Evolutionary conservation across 1,140 invertebrate genomes (phyloP).

Genomic region (Papilio aristodemus): DNA sequence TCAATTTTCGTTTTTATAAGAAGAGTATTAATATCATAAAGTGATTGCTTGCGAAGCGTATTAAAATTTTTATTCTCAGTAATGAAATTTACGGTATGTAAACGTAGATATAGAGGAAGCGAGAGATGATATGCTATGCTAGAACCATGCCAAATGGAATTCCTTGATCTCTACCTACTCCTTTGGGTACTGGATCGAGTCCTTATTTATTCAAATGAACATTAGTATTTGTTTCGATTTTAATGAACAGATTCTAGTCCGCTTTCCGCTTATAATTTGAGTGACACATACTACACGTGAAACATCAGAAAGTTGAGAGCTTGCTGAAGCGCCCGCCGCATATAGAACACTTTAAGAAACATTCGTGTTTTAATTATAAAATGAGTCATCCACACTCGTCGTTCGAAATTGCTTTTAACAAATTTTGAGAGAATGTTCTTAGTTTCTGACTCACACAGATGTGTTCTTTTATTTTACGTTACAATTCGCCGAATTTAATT

Average conservation of each 20-base stretch:
- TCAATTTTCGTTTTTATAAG: too few relatives aligned
- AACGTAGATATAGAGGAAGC: too few relatives aligned
- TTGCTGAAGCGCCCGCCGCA: conserved; percentile 37
- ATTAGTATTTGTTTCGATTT: too few relatives aligned
- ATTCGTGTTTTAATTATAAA: conserved; percentile 46
- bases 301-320: conserved; percentile 41
- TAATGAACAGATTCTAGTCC: not conserved
- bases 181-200: too few relatives aligned
- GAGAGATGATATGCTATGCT: too few relatives aligned
- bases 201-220: too few relatives aligned
- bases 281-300: conserved; percentile 34
- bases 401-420: conserved; percentile 25
- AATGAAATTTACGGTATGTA: too few relatives aligned
- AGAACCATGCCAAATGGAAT: too few relatives aligned
- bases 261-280: conserved; percentile 30
- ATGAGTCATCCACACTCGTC: conserved; percentile 23
- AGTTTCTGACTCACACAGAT: not conserved
- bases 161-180: too few relatives aligned
- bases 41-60: too few relatives aligned
- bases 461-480: not conserved
- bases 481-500: conserved; percentile 9
- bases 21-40: too few relatives aligned
- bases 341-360: conserved; percentile 38
- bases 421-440: conserved; percentile 15
- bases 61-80: too few relatives aligned